Evolutionary conservation across 2,888 invertebrate genomes (phyloP).

Genomic region (Drosophila paramelanica): DNA sequence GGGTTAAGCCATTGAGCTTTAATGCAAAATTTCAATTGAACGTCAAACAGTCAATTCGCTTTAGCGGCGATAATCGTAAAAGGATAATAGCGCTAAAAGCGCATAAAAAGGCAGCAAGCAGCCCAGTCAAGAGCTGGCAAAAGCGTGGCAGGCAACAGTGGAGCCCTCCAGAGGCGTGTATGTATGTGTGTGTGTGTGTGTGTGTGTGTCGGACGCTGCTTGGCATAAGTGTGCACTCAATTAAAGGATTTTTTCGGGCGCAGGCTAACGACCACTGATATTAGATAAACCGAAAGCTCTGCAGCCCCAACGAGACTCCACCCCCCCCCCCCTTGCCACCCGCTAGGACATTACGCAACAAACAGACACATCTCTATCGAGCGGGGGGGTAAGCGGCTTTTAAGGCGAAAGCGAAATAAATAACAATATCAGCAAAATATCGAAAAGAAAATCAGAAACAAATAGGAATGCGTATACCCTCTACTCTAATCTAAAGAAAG

Average conservation of each 20-base stretch:
- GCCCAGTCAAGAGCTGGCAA: conserved; percentile 20
- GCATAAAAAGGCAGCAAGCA: conserved; percentile 69
- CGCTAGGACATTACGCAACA: neutral
- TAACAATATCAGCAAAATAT: conserved; percentile 27
- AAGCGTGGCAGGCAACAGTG: conserved; percentile 9
- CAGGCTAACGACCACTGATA: conserved; percentile 56
- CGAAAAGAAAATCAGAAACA: conserved; percentile 9
- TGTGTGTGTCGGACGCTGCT: conserved; percentile 33
- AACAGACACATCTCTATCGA: neutral
- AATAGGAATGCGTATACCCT: neutral
- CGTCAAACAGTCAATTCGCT: conserved; percentile 82
- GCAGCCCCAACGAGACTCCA: conserved; percentile 1
- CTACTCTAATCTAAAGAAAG: neutral
- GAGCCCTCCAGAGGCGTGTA: conserved; percentile 2
- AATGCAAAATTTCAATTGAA: conserved; percentile 81
- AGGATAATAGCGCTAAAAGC: conserved; percentile 80
- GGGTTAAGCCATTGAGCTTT: conserved; percentile 81
- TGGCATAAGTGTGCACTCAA: conserved; percentile 77
- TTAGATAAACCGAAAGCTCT: conserved; percentile 53
- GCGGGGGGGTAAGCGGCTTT: conserved; percentile 34
- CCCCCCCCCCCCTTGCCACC: neutral
- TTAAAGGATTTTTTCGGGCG: conserved; percentile 71
- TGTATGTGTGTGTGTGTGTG: conserved; percentile 9
- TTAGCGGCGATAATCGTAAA: conserved; percentile 81
- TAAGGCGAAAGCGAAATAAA: conserved; percentile 33